Conservation (phyloP, 2,113 vertebrate species). For the Romanogobio albipinnatus region DNA sequence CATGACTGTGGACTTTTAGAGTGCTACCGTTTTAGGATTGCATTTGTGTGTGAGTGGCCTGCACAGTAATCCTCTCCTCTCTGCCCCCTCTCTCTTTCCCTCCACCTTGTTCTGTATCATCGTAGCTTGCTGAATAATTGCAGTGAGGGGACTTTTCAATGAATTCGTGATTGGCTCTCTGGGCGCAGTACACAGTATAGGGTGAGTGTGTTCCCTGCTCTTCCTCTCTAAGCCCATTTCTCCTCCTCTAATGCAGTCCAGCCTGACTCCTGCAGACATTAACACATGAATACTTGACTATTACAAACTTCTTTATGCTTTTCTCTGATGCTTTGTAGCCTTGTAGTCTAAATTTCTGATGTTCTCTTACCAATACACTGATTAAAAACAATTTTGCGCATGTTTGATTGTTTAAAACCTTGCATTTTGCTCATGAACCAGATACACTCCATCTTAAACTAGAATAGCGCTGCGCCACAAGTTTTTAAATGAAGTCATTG, state of each 20-base stretch:
- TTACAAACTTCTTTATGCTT: background rate
- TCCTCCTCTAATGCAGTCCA: slow-evolving; percentile 16
- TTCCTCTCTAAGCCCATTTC: background rate
- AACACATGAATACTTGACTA: slow-evolving; percentile 31
- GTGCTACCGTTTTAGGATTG: slow-evolving; percentile 52
- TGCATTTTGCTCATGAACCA: too few relatives aligned
- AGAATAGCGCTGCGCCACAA: too few relatives aligned
- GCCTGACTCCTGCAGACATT: slow-evolving; percentile 20
- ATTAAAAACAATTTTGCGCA: background rate
- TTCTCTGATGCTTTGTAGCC: background rate
- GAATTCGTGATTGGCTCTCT: slow-evolving; percentile 75
- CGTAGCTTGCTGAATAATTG: slow-evolving; percentile 76
- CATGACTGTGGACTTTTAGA: slow-evolving; percentile 59
- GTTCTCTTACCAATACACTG: background rate
- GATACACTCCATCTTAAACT: too few relatives aligned
- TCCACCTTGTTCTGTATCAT: slow-evolving; percentile 61
- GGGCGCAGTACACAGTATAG: slow-evolving; percentile 60
- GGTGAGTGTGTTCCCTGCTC: slow-evolving; percentile 68
- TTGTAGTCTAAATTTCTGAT: background rate
- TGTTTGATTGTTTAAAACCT: background rate
- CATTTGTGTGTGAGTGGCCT: slow-evolving; percentile 35
- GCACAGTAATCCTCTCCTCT: slow-evolving; percentile 41
- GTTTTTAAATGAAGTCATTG: too few relatives aligned
- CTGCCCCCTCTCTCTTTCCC: slow-evolving; percentile 34
- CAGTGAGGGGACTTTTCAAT: slow-evolving; percentile 78